These are phyloP conservation scores for Pseudomyrmex gracilis DNA, from an alignment of 1,140 invertebrate genomes.

Conservation along the genomic window DNA sequence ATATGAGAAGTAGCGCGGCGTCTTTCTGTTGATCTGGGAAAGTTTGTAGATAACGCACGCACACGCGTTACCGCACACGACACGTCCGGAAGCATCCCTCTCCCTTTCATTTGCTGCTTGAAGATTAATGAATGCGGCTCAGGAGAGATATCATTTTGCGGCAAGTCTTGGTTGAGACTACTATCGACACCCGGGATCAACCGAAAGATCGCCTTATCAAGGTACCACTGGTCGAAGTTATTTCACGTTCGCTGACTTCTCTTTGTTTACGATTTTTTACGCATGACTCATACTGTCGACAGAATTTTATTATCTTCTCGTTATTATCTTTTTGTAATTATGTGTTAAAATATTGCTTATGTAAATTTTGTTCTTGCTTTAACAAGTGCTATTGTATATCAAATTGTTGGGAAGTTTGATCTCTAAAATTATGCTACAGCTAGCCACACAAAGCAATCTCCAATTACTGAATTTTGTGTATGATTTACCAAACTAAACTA, in stretches of 20 bases:
- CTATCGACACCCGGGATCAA: constrained; percentile 51
- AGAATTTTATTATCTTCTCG: not conserved
- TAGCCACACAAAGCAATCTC: not conserved
- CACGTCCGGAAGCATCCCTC: not conserved
- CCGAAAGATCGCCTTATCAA: constrained; percentile 62
- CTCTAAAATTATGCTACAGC: too few species aligned
- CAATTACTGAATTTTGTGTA: not conserved
- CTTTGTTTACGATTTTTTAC: not conserved
- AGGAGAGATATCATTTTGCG: constrained; percentile 51
- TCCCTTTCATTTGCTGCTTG: not conserved
- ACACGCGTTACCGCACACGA: not conserved
- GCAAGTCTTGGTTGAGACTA: constrained; percentile 56
- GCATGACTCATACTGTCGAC: not conserved
- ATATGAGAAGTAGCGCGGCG: not conserved
- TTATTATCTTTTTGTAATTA: too few species aligned
- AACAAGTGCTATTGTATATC: not conserved
- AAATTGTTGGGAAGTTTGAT: too few species aligned
- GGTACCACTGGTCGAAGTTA: constrained; percentile 43
- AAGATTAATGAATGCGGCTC: constrained; percentile 60
- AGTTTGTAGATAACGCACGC: not conserved
- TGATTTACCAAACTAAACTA: not conserved
- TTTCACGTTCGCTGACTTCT: not conserved
- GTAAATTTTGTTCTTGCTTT: not conserved
- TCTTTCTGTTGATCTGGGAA: constrained; percentile 22
- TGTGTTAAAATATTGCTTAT: too few species aligned